Evolutionary conservation across 2,797 vertebrate species (phyloP).

Genomic region (Scyliorhinus canicula): DNA sequence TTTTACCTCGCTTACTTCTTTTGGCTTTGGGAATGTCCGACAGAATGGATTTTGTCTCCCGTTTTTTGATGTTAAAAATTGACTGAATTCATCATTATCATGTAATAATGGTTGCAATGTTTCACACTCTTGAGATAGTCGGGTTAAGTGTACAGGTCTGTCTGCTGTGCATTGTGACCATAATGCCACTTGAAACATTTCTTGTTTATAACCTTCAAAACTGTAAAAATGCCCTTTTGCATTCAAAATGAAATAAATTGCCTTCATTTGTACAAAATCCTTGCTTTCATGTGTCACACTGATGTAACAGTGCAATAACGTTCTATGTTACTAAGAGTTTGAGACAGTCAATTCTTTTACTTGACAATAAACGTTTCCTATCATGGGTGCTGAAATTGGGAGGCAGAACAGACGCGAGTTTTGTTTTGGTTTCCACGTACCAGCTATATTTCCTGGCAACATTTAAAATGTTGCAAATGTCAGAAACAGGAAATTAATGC

Average conservation of each 20-base stretch:
- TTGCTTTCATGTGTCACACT: neutral
- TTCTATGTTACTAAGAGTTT: slow-evolving; percentile 38
- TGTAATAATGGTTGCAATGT: neutral
- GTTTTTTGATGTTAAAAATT: neutral
- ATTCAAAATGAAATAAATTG: too few relatives aligned
- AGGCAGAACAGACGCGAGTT: slow-evolving; percentile 17
- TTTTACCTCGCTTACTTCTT: neutral
- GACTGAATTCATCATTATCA: neutral
- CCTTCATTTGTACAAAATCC: too few relatives aligned
- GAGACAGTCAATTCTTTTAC: slow-evolving; percentile 18
- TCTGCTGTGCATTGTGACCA: neutral
- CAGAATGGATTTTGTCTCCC: neutral
- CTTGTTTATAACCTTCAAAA: neutral
- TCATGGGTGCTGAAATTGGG: slow-evolving; percentile 4
- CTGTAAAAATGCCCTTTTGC: neutral
- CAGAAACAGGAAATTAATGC: slow-evolving; percentile 36
- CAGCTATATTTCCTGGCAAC: slow-evolving; percentile 23
- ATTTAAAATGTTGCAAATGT: slow-evolving; percentile 34
- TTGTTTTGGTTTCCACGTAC: slow-evolving; percentile 27
- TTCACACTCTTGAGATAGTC: neutral
- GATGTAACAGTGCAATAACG: slow-evolving; percentile 34
- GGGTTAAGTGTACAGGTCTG: neutral
- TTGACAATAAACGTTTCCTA: slow-evolving; percentile 43
- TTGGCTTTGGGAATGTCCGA: neutral
- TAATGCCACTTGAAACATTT: neutral